These are phyloP conservation scores for Oxycera nigricornis DNA, from an alignment of 2,888 invertebrate genomes.

Conservation along the genomic window DNA sequence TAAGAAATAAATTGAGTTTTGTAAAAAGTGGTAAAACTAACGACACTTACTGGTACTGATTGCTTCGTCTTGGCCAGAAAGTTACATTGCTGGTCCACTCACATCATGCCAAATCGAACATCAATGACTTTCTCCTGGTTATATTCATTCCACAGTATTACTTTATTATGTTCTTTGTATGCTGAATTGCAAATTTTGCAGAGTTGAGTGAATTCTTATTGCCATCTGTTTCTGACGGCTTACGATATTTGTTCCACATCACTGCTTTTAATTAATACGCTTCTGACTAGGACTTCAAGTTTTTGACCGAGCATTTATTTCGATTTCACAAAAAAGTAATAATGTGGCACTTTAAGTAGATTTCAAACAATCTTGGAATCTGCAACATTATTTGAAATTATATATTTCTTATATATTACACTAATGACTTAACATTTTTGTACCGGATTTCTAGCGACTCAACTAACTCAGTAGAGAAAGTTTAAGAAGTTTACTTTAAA, in stretches of 20 bases:
- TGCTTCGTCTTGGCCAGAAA: neutral
- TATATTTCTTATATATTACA: too few species aligned
- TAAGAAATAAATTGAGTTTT: constrained; percentile 41
- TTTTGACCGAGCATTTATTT: too few species aligned
- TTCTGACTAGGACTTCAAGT: too few species aligned
- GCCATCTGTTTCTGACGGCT: constrained; percentile 23
- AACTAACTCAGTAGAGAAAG: too few species aligned
- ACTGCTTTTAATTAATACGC: constrained; percentile 8
- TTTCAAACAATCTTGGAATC: too few species aligned
- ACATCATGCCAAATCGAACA: neutral
- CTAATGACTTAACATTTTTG: too few species aligned
- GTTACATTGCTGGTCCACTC: neutral
- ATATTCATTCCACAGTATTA: too few species aligned
- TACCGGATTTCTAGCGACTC: too few species aligned
- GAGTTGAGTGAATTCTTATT: neutral
- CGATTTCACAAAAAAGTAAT: too few species aligned
- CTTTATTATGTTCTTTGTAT: neutral
- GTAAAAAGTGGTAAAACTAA: constrained; percentile 39
- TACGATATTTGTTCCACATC: constrained; percentile 10
- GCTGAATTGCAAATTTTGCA: constrained; percentile 12
- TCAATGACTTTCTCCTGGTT: constrained; percentile 3
- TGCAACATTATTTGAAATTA: too few species aligned
- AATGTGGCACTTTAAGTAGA: too few species aligned
- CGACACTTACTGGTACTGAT: constrained; percentile 34
- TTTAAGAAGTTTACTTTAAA: too few species aligned